Base-by-base conservation (phyloP, 2,113 vertebrate species). In the Alethe diademata region DNA sequence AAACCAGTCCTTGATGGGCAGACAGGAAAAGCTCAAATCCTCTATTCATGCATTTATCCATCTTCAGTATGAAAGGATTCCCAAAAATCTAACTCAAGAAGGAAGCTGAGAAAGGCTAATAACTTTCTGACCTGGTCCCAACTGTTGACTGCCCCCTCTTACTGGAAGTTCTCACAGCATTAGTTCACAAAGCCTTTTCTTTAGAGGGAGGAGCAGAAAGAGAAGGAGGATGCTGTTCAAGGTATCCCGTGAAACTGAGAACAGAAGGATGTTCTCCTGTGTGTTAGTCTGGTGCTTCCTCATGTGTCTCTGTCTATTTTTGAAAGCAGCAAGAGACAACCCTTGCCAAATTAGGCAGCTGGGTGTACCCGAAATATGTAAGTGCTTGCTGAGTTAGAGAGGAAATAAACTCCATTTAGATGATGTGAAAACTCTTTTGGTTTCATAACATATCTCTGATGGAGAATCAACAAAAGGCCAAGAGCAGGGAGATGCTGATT, bases 91-190 rank as follows among this genome's bases (percentile, higher is more conserved):
- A 25, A 9, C 29, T 65, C 18, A 6, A 85, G 60, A 29, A 58
- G 56, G 48, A 36, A 66, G 35, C 78, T 81, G 60, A 73, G 64
- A 73, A 73, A 57, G 13, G 23, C 45, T 45, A 4, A 29, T 35
- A 78, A 29, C 35, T 64, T 84, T 29, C 28, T 89, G 60, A 24
- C 19, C 70, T 33, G 14, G 36, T 48, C 23, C 26, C 42, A 10
- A 0, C 5, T n/a, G 2, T 12, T 69, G 45, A 5, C 51, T 73
- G 36, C 50, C 62, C 2, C 1, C 33, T 38, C 26, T 22, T 12
- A 1, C 5, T 56, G 71, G 48, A n/a, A 70, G 19, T 15, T 73
- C 45, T 74, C 31, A 5, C 20, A 86, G 28, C 26, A 23, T 9
- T 12, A 1, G 7, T 8, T 33, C 57, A 35, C 14, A 61, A 66